A percentile compares a stretch with the other conserved stretches of the same genome.
Conservation (phyloP, 2,888 invertebrate genomes). For the Latrodectus elegans region DNA sequence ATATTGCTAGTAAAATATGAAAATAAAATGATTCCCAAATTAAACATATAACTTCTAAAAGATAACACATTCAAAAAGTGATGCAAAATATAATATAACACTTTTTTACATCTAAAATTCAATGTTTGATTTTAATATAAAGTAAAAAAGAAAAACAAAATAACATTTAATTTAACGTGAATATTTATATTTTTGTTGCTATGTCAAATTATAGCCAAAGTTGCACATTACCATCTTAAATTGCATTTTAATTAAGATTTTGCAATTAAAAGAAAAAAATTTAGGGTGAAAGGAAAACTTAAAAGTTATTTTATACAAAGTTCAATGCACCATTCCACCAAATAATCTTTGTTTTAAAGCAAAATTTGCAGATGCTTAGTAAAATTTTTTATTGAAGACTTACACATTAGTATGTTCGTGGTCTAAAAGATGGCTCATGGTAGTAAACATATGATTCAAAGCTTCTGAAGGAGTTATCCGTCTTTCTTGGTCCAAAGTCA, state of each 20-base stretch:
- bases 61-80: background rate
- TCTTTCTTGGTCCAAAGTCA: slow-evolving; percentile 98
- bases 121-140: no score
- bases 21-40: background rate
- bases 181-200: no score
- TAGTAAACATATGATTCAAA: slow-evolving; percentile 94
- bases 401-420: slow-evolving; percentile 95
- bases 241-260: no score
- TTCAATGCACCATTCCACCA: background rate
- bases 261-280: no score
- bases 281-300: no score
- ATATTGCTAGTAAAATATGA: background rate
- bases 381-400: slow-evolving; percentile 62
- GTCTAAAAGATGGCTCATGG: slow-evolving; percentile 92
- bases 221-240: no score
- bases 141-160: no score
- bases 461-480: slow-evolving; percentile 97
- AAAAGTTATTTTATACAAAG: slow-evolving; percentile 26
- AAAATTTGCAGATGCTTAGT: background rate
- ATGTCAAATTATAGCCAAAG: no score
- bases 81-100: background rate
- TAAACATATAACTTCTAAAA: background rate
- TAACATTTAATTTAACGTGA: no score
- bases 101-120: no score
- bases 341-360: no score